Evolutionary conservation across 2,888 invertebrate genomes (phyloP), one percentile per base, ranked within the genome.

Genomic region (Spatulosminthurus flaviceps): DNA sequence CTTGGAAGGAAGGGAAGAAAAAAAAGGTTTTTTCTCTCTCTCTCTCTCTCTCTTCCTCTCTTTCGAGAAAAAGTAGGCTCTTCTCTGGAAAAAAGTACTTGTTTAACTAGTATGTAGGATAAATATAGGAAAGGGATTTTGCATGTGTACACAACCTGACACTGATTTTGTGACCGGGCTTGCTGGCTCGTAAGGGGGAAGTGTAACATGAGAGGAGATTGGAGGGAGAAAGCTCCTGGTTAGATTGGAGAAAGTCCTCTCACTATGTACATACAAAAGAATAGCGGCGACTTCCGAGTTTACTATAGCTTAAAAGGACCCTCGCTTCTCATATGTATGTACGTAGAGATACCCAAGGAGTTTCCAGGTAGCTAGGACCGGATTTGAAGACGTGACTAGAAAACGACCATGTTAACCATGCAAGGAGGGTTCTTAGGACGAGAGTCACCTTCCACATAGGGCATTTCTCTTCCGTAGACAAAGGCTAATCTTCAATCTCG

Each of bases 401-500:
- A 72, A 72, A 22, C 69, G 69, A 29, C 34, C 29, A 26, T 29
- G n/a, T 28, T 28, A 29, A 16, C n/a, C 64, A 64, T 13, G 24
- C 13, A 64, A 24, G 11, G 2, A 22, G 22, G 64, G 64, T 64
- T 9, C 64, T 64, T 24, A 64, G 24, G 24, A 64, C 7, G 22
- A 64, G 64, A 64, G 64, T 64, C 64, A 64, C 69, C 34, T 69
- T 29, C 41, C 72, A 72, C 51, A 51, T 9, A 26, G 72, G 72
- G 26, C 51, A 51, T 72, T 72, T 51, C 28, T 72, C 72, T 72
- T 72, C 42, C 42, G 72, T 42, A 72, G 72, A 72, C 72, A 72
- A 72, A 72, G 51, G 72, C 72, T 72, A 72, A 72, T 72, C 72
- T 72, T 72, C 72, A 72, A 72, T 72, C 72, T 72, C 51, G 24